phyloP scores from a whole-genome alignment of 2,888 invertebrate species.

The Helobdella robusta region DNA sequence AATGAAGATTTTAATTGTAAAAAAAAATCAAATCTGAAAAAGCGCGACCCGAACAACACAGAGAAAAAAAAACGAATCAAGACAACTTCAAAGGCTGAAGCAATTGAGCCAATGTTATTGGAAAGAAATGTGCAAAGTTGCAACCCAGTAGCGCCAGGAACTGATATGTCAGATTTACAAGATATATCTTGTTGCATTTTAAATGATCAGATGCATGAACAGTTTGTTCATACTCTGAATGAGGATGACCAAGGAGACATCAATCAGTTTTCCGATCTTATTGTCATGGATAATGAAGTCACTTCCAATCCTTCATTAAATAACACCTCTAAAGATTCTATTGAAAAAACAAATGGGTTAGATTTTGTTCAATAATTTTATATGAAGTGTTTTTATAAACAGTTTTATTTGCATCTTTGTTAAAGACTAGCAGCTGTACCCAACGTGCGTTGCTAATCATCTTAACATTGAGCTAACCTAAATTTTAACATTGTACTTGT shows the following conservation, averaged over 20 bases:
- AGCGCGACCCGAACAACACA: not conserved
- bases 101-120: no score
- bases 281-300: slow-evolving; percentile 22
- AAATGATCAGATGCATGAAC: slow-evolving; percentile 11
- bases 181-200: slow-evolving; percentile 17
- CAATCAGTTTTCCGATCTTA: slow-evolving; percentile 24
- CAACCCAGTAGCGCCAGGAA: not conserved
- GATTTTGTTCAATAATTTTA: no score
- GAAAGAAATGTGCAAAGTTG: no score
- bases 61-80: slow-evolving; percentile 11
- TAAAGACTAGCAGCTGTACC: no score
- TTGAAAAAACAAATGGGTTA: no score
- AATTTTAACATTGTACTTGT: no score
- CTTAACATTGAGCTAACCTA: no score
- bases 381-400: no score
- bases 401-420: no score
- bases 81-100: not conserved
- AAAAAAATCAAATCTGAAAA: slow-evolving; percentile 8
- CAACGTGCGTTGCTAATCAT: no score
- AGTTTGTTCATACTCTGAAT: slow-evolving; percentile 12
- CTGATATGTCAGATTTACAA: slow-evolving; percentile 6
- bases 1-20: not conserved
- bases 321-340: no score
- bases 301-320: slow-evolving; percentile 8
- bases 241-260: slow-evolving; percentile 24